Evolutionary conservation across 2,113 vertebrate genomes (phyloP), one percentile per base, ranked within the genome.

Genomic region (Eupsittula cactorum): DNA sequence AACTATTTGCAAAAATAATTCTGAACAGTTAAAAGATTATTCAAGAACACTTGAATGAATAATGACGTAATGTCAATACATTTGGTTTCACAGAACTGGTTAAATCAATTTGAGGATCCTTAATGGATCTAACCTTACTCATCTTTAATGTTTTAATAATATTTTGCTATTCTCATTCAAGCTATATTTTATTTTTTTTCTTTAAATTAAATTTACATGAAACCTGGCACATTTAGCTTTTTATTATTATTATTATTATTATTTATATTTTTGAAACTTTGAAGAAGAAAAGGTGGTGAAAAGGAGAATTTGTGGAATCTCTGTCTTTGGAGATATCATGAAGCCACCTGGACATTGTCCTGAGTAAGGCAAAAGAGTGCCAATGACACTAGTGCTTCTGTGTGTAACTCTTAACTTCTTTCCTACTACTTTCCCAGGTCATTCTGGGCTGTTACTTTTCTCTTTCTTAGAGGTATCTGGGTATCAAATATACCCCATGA

Each of bases 361-460:
- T 37, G 6, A 62, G 25, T 16, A 75, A 55, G 50, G 13, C 27
- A 75, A 19, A 86, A 47, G 37, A 74, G 23, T 47, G 37, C 35
- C 4, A 37, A 0, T 60, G n/a, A 33, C 49, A 44, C 13, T 0
- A 0, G 3, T 55, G 10, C 10, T 79, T 73, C n/a, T 81, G 6
- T 68, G 52, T 39, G 6, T 53, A 65, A 46, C 35, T 93, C 68
- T 23, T n/a, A n/a, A n/a, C n/a, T n/a, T 64, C 41, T 62, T 57
- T 62, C 18, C 29, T 41, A 0, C 27, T 35, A 2, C 39, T 75
- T 75, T 67, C 33, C 41, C 17, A 35, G 7, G 27, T 31, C 2
- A 0, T 82, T 88, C 27, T 82, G 55, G 8, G 17, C 50, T 67
- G 17, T 47, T 27, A 52, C 4, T 31, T 88, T 25, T 75, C 9